Conservation (phyloP, 2,113 vertebrate genomes). For the Chaetorhynchus papuensis region DNA sequence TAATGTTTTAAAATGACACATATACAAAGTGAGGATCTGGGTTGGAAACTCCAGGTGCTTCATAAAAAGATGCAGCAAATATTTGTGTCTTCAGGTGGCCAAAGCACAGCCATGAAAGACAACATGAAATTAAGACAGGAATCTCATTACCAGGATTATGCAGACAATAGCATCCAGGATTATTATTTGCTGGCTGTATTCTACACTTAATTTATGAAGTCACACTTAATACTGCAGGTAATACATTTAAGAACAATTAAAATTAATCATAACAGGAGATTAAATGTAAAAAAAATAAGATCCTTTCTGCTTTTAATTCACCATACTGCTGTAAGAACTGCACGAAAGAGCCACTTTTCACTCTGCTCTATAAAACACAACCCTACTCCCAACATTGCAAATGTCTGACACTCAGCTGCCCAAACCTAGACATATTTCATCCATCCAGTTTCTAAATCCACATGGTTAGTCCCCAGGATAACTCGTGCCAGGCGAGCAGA, state of each 20-base stretch:
- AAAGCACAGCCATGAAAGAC: not conserved
- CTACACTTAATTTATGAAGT: not conserved
- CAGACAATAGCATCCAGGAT: slow-evolving; percentile 7
- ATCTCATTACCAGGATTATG: not conserved
- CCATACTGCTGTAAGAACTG: not conserved
- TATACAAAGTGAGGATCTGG: not conserved
- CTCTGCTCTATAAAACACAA: not conserved
- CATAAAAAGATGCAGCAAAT: not conserved
- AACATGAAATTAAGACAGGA: not conserved
- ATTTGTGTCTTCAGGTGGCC: not conserved
- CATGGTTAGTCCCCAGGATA: not conserved
- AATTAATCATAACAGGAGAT: not conserved
- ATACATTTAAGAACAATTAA: not conserved
- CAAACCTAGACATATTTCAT: not conserved
- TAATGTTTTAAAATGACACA: not conserved
- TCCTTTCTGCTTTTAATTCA: not conserved
- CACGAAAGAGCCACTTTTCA: not conserved
- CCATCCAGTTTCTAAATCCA: not conserved
- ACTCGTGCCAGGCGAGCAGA: not conserved
- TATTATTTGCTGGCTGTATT: not conserved
- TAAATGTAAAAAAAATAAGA: not conserved
- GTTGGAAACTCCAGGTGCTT: not conserved
- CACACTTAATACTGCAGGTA: not conserved
- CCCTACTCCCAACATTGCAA: not conserved
- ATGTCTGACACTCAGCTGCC: not conserved